Evolutionary conservation across 2,113 vertebrate species (phyloP), one percentile per base, ranked within the genome.

Genomic region (Peucedramus taeniatus): DNA sequence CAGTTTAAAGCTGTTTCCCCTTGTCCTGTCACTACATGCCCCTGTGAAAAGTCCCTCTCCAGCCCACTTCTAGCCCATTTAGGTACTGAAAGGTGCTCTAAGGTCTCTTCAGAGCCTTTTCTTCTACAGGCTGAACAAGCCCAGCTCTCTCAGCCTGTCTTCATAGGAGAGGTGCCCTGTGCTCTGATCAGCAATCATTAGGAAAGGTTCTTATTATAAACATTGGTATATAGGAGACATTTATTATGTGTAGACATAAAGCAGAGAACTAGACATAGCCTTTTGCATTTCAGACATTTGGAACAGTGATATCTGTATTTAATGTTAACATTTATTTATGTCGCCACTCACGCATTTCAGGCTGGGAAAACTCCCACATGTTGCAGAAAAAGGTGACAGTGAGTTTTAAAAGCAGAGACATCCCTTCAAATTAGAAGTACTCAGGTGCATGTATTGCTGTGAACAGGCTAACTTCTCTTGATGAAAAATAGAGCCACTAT

Each of bases 391-490:
- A 77, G 27, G 78, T 87, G 69, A 50, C 47, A 64, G 61, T 63
- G 95, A 57, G 11, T 90, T 35, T 77, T 90, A 89, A 89, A 86
- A 94, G 66, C 22, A 84, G 18, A 66, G 47, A 75, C 11, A 20
- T 42, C 14, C 64, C 28, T 93, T 57, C 75, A 95, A 90, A 93
- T 93, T 91, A 95, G 47, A 65, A 37, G 21, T 74, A 84, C 79
- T 97, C 63, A 90, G 75, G 76, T 91, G 47, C 45, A 83, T 40
- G 15, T 79, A 50, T 81, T 70, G 21, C 56, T 93, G 47, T 94
- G 90, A 97, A 87, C 51, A 92, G 40, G 44, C n/a, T 81, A 92
- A 80, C 13, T 54, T 96, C 96, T 95, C 63, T 81, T 10, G 5
- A 53, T 70, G 65, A 39, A 96, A 97, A 87, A 89, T 8, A 91